Base-by-base conservation (phyloP, 2,113 vertebrate species). In the Chloropsis cyanopogon region DNA sequence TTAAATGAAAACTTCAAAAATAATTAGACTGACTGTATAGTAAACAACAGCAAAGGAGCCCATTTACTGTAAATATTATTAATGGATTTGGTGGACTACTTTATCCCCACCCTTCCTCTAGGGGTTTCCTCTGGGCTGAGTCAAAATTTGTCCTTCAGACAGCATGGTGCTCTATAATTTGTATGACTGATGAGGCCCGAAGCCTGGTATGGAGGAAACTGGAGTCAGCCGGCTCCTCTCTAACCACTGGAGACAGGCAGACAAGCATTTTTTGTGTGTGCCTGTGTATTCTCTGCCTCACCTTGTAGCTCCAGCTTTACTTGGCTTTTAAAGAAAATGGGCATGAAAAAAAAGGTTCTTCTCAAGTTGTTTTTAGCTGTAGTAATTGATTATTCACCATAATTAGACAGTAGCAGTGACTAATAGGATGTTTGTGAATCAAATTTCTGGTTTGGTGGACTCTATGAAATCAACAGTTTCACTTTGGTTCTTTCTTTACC, bases 41-140 rank as follows among this genome's bases (percentile, higher is more conserved):
- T 94, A 92, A 97, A 96, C 93, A 96, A 91, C 94, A 97, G 95
- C 95, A 92, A 88, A 96, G 96, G 96, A 95, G 94, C 94, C 92
- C 96, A 96, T 97, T 98, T 97, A 98, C 97, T 98, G 97, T 98
- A 98, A 98, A 97, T 97, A 98, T 97, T 97, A 96, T 98, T 93
- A 98, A 98, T 98, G 97, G 97, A 96, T 97, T 96, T 98, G 97
- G 97, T 96, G 49, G 94, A 77, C 70, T 94, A 56, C 86, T 94
- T 76, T 82, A 96, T 95, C 97, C 92, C 96, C 97, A 95, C 98
- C 98, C 98, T 97, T 97, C 97, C 97, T 97, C 96, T 91, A 96
- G 97, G 97, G 95, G 96, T 97, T 97, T 95, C 90, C 80, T 94
- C 60, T 85, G 94, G 81, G 94, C 93, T 70, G 78, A 96, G 95